phyloP scores from a whole-genome alignment of 2,113 vertebrate genomes.

The Antigone vipio region DNA sequence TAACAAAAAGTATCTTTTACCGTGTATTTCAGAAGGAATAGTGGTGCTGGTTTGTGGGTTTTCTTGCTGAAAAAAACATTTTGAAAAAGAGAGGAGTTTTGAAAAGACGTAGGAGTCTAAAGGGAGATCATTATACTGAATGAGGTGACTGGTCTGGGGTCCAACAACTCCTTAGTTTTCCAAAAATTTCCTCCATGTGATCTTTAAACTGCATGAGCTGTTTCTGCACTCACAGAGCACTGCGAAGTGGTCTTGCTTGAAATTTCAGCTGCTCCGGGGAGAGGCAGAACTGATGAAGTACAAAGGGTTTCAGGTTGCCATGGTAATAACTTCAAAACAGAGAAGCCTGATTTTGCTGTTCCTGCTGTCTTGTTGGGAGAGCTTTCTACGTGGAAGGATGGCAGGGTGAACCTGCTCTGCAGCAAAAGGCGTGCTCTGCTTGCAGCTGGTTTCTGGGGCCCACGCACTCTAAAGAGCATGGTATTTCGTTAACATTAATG shows the following conservation, averaged over 20 bases:
- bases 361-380: background rate
- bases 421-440: conserved; percentile 32
- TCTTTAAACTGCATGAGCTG: background rate
- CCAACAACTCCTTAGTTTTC: background rate
- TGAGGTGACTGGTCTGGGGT: background rate
- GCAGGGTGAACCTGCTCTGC: conserved; percentile 48
- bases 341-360: background rate
- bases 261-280: background rate
- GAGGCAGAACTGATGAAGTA: background rate
- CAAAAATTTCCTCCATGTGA: background rate
- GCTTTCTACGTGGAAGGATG: background rate
- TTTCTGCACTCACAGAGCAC: background rate
- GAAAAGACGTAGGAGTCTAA: accelerated
- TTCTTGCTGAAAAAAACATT: background rate
- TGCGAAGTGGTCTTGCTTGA: background rate
- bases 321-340: background rate
- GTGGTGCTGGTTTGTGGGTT: background rate
- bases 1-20: background rate
- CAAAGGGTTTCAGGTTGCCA: background rate
- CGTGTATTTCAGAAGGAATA: background rate
- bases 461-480: conserved; percentile 2
- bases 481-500: conserved; percentile 45
- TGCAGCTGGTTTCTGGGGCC: background rate
- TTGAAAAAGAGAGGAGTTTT: too few species aligned
- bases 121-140: background rate